phyloP scores from a whole-genome alignment of 2,797 vertebrate genomes.

The Schizothorax lantsangensis region DNA sequence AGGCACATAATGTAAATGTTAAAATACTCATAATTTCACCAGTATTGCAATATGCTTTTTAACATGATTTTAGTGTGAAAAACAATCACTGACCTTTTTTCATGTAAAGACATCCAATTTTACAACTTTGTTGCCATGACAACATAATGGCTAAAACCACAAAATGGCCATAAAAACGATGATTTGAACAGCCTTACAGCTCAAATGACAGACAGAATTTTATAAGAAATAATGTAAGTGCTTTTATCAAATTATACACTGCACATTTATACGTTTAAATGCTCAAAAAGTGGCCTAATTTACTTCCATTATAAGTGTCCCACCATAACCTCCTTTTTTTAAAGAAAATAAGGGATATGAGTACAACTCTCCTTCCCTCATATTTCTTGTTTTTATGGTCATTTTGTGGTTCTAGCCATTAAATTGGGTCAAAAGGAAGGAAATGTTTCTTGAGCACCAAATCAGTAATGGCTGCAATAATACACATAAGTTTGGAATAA shows the following conservation, averaged over 20 bases:
- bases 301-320: neutral
- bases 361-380: neutral
- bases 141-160: neutral
- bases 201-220: neutral
- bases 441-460: too few species aligned
- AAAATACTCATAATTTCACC: neutral
- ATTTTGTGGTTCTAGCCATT: too few species aligned
- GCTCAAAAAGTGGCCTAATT: neutral
- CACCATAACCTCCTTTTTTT: neutral
- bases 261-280: neutral
- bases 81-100: neutral
- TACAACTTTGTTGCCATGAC: neutral
- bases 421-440: too few species aligned
- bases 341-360: too few species aligned
- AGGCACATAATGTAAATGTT: neutral
- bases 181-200: neutral
- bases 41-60: neutral
- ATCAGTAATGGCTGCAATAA: neutral
- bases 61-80: neutral
- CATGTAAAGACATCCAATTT: neutral
- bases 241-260: neutral
- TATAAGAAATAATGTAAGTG: neutral
- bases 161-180: neutral
- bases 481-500: neutral
- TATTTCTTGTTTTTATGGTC: neutral